Base-by-base conservation (phyloP, 2,113 vertebrate species). In the Perccottus glenii region DNA sequence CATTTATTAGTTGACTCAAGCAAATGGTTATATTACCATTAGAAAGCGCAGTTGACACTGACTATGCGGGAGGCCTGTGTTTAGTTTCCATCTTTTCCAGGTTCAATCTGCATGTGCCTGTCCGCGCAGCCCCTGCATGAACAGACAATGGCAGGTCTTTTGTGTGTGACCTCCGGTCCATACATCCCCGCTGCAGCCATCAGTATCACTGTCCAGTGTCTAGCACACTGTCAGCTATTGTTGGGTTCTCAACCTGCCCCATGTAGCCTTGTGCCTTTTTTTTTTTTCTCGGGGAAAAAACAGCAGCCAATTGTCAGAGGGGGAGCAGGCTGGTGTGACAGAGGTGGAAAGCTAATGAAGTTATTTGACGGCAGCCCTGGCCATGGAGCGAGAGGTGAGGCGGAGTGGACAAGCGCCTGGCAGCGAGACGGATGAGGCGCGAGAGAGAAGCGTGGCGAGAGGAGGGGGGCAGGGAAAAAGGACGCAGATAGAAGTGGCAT, bases 321-420 rank as follows among this genome's bases (percentile, higher is more conserved):
- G 85, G 77, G 87, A 91, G 87, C 91, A 88, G 86, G 78, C 85
- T 61, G 62, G 78, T 78, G 74, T 92, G 90, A 92, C 91, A 92
- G 90, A 92, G 92, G 90, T 92, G 90, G 88, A 90, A 89, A 90
- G 91, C 89, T 93, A 93, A 92, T 93, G 91, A 93, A 92, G 92
- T 91, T 91, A 90, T 89, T 90, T 91, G 89, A 92, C 88, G 90
- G 90, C 87, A 87, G 88, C 85, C 84, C 85, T 78, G 86, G 86
- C 86, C 87, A 77, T 67, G 61, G 88, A 91, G 89, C 87, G 85
- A 90, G 88, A 91, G 90, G 90, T 91, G 90, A 92, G 88, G 86
- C 70, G 64, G 60, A 89, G 81, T 79, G 86, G 90, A 91, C 90
- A 91, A 91, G 88, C 82, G 85, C 71, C 89, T 90, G 90, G 85